A percentile compares a stretch with the other conserved stretches of the same genome.
Evolutionary conservation across 2,113 vertebrate genomes (phyloP).

Genomic region (Leptosomus discolor): DNA sequence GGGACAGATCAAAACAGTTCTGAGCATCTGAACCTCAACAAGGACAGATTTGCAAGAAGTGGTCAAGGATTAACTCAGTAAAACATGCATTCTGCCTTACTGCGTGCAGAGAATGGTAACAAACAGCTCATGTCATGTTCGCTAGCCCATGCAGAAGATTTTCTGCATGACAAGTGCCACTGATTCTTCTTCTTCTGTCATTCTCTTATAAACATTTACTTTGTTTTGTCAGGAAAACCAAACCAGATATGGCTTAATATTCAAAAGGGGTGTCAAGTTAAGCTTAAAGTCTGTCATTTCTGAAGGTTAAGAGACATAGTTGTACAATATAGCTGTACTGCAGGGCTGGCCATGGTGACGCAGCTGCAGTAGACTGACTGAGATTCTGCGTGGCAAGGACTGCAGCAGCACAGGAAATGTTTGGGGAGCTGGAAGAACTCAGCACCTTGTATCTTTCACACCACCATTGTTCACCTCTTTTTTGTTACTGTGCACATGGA

Average conservation of each 20-base stretch:
- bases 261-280: background rate
- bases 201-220: background rate
- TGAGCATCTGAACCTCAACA: background rate
- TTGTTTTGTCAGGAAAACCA: background rate
- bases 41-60: background rate
- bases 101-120: background rate
- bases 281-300: background rate
- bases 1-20: background rate
- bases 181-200: background rate
- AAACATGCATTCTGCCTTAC: background rate
- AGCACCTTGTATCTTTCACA: background rate
- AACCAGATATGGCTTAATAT: background rate
- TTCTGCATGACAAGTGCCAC: background rate
- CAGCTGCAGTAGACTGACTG: background rate
- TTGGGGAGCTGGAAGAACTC: background rate
- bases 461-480: background rate
- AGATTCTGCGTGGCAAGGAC: fast-evolving
- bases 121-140: background rate
- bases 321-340: background rate
- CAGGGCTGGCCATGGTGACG: background rate
- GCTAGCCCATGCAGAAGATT: background rate
- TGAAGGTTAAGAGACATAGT: background rate
- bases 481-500: background rate
- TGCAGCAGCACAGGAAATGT: background rate
- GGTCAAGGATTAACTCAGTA: background rate